Base-by-base conservation (phyloP, 2,113 vertebrate genomes). In the Camelus bactrianus region DNA sequence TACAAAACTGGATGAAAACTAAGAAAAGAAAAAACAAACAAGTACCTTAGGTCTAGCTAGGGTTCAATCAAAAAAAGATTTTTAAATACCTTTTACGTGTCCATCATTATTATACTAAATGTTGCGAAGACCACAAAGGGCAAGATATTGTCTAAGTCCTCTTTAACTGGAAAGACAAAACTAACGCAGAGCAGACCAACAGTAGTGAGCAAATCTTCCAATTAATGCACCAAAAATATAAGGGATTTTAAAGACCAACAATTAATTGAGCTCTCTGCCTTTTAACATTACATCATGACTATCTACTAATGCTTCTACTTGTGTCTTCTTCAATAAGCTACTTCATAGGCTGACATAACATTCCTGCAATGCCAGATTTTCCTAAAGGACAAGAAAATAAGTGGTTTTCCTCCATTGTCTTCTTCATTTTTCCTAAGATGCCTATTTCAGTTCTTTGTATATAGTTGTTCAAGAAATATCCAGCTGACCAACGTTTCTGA, bases 11-110 rank as follows among this genome's bases (percentile, higher is more conserved):
- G 65, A 38, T 86, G 20, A 64, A 73, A 82, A 81, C 75, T 73
- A 84, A 90, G 62, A 46, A 62, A 58, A 91, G 60, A 84, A 70
- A 77, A 69, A 93, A 48, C 35, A 91, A 85, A 84, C 17, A 42
- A 42, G 60, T 72, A 86, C 13, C 35, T 26, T 81, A 35, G 19
- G 48, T 73, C 32, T 62, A 60, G 12, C 19, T 42, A 86, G 30
- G 52, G 28, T 60, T 80, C 64, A 79, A 24, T 65, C 20, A n/a
- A n/a, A 54, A n/a, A 62, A 69, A 62, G 14, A 0, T 1, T 46
- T 50, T 54, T n/a, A 86, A 72, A 54, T 17, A 32, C 2, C 19
- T 38, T 56, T 46, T 46, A 28, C 22, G 54, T 35, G 14, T 52
- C 89, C 48, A 95, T n/a, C 64, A 72, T 54, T 48, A 75, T n/a